A percentile compares a stretch with the other conserved stretches of the same genome.
Conservation (phyloP, 2,113 vertebrate species). For the Chascanopsetta lugubris region DNA sequence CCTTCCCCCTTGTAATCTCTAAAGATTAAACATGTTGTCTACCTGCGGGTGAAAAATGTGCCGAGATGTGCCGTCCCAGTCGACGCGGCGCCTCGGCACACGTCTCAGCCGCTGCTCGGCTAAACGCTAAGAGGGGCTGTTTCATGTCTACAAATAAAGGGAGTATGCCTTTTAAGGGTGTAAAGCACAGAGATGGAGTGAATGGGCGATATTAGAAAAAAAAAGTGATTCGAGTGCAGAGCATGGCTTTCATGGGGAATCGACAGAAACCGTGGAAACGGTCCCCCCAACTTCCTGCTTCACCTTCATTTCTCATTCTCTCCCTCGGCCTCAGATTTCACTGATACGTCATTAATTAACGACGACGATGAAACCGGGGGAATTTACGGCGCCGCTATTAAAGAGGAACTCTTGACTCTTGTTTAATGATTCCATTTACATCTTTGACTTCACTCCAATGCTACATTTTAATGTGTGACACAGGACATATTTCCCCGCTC, state of each 20-base stretch:
- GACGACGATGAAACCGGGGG: constrained; percentile 8
- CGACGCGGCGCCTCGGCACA: constrained; percentile 50
- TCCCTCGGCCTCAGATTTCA: constrained; percentile 23
- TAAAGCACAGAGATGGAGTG: constrained; percentile 41
- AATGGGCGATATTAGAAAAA: constrained; percentile 42
- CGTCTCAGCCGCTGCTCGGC: constrained; percentile 43
- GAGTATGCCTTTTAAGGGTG: constrained; percentile 38
- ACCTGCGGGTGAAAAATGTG: constrained; percentile 64
- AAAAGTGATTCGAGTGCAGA: constrained; percentile 50
- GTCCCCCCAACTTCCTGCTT: constrained; percentile 7
- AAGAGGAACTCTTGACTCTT: constrained; percentile 26
- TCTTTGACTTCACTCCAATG: constrained; percentile 32
- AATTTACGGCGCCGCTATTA: constrained; percentile 17
- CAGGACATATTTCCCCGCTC: constrained; percentile 13
- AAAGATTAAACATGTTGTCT: constrained; percentile 74
- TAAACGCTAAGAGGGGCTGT: constrained; percentile 56
- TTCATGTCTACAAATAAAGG: constrained; percentile 27
- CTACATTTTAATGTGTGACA: constrained; percentile 23
- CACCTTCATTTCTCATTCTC: constrained; percentile 46
- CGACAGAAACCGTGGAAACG: constrained; percentile 18
- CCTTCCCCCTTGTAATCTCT: constrained; percentile 67
- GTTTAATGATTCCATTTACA: constrained; percentile 40
- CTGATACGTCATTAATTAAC: constrained; percentile 29
- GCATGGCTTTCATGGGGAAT: constrained; percentile 64
- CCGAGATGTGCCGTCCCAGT: constrained; percentile 44